Percentiles rank a stretch among this genome's conserved stretches.
phyloP scores from a whole-genome alignment of 2,113 vertebrate genomes.

The Grammomys dolichurus region DNA sequence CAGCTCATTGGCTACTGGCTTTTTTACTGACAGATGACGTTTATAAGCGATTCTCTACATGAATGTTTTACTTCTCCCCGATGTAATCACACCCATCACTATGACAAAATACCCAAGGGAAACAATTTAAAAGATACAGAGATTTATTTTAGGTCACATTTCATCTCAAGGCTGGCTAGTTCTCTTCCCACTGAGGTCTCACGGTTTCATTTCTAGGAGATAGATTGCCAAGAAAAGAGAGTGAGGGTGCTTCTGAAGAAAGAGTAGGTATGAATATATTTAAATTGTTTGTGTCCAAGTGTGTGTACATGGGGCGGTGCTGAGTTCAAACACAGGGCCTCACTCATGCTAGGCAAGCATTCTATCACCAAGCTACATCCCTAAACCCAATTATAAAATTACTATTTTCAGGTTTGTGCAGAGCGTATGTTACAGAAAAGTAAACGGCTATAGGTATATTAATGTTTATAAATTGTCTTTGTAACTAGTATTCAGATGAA shows the following conservation, averaged over 20 bases:
- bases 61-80: neutral
- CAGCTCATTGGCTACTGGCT: too few species aligned
- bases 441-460: neutral
- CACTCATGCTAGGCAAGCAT: neutral
- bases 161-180: neutral
- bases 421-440: neutral
- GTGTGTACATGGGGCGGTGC: neutral
- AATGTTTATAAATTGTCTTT: neutral
- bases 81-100: neutral
- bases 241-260: neutral
- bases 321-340: neutral
- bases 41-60: neutral
- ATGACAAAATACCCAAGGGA: neutral
- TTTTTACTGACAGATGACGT: too few species aligned
- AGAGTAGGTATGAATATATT: neutral
- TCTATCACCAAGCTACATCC: neutral
- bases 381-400: neutral
- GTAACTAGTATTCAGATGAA: neutral
- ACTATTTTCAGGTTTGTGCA: neutral
- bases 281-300: neutral
- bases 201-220: neutral
- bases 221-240: neutral
- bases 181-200: neutral
- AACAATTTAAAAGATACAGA: neutral
- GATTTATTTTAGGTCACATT: neutral